Percentiles rank a stretch among this genome's conserved stretches.
Evolutionary conservation across 2,113 vertebrate species (phyloP).

Genomic region (Halichoerus grypus): DNA sequence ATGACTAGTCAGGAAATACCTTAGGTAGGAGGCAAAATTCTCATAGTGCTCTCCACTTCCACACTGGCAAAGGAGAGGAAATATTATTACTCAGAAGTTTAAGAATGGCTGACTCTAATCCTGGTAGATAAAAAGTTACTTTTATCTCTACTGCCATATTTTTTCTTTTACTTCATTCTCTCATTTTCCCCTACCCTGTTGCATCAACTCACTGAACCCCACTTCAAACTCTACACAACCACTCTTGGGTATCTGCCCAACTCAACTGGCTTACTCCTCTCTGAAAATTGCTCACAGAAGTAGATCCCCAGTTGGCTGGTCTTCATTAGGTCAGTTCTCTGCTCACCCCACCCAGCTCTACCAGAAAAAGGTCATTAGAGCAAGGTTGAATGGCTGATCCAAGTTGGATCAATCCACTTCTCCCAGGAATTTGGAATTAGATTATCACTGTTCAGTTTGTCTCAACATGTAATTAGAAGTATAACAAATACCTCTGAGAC

Average conservation of each 20-base stretch:
- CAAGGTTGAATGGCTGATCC: not conserved
- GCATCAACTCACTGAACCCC: not conserved
- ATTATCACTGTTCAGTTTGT: not conserved
- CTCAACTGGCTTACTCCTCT: not conserved
- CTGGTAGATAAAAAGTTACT: constrained; percentile 36
- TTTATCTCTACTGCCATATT: constrained; percentile 31
- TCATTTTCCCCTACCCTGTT: not conserved
- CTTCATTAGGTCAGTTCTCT: not conserved
- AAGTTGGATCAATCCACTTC: not conserved
- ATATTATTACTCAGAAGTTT: not conserved
- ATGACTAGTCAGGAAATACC: constrained; percentile 49
- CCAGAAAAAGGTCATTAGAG: not conserved
- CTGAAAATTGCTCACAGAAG: not conserved
- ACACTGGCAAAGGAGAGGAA: constrained; percentile 27
- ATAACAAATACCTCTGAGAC: not conserved
- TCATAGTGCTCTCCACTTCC: not conserved
- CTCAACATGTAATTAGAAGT: not conserved
- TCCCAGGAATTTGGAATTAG: not conserved
- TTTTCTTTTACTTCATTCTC: not conserved
- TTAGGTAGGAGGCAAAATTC: not conserved
- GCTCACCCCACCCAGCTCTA: not conserved
- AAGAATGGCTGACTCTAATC: constrained; percentile 36
- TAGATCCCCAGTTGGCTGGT: not conserved
- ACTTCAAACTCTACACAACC: not conserved
- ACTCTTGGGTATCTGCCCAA: not conserved